Evolutionary conservation across 2,113 vertebrate species (phyloP).

Genomic region (Corynorhinus townsendii): DNA sequence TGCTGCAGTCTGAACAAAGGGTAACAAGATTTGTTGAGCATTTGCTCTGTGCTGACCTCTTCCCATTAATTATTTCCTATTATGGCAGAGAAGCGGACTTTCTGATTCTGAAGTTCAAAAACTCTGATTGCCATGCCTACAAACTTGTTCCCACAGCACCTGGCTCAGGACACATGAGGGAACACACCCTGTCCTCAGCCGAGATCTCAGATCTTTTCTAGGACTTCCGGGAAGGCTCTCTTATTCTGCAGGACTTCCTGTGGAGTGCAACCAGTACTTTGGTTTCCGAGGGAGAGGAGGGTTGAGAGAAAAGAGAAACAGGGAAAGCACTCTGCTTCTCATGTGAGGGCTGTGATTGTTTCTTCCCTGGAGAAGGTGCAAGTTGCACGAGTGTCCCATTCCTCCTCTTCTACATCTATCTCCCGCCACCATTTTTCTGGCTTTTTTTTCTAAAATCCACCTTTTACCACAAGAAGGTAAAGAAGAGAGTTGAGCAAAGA

Average conservation of each 20-base stretch:
- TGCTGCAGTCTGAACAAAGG: not conserved
- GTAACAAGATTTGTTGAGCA: not conserved
- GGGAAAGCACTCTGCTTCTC: not conserved
- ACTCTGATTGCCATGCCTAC: not conserved
- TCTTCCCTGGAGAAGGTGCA: not conserved
- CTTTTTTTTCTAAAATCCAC: not conserved
- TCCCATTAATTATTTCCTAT: not conserved
- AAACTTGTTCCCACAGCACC: not conserved
- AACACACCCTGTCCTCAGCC: not conserved
- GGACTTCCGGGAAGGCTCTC: not conserved
- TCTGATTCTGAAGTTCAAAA: not conserved
- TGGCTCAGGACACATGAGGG: not conserved
- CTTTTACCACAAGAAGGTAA: not conserved
- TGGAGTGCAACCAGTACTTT: not conserved
- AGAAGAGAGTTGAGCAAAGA: not conserved
- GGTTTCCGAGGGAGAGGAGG: not conserved
- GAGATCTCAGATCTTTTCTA: not conserved
- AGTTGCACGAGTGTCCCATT: fast-evolving
- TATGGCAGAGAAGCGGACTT: not conserved
- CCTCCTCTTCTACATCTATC: not conserved
- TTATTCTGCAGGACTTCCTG: not conserved
- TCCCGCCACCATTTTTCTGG: not conserved
- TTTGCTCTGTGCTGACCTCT: not conserved
- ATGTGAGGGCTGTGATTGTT: not conserved
- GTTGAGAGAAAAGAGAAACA: not conserved